Conservation (phyloP, 1,140 invertebrate species). For the Drosophila repletoides region DNA sequence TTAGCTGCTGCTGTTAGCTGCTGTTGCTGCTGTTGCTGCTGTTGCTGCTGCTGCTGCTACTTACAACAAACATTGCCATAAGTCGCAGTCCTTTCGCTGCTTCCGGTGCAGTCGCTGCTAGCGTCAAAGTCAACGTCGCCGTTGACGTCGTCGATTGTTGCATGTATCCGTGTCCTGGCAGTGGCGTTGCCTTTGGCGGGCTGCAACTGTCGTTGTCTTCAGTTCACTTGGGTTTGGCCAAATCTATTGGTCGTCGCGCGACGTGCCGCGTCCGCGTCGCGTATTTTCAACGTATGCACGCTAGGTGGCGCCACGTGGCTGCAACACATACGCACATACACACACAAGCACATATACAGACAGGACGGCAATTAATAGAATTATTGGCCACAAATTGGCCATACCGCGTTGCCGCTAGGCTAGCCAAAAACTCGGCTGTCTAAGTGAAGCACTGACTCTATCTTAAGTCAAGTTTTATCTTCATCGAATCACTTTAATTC, state of each 20-base stretch:
- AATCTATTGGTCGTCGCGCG: conserved; percentile 73
- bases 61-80: no score
- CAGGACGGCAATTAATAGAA: neutral
- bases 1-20: conserved; percentile 43
- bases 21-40: conserved; percentile 33
- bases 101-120: conserved; percentile 34
- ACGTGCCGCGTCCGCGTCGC: conserved; percentile 53
- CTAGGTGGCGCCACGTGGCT: conserved; percentile 54
- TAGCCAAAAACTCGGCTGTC: neutral
- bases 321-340: neutral
- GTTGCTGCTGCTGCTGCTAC: conserved; percentile 8
- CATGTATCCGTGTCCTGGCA: conserved; percentile 62
- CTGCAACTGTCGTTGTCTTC: conserved; percentile 74
- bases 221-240: conserved; percentile 72
- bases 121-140: conserved; percentile 11
- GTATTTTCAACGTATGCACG: conserved; percentile 20
- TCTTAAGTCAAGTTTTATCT: no score
- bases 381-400: neutral
- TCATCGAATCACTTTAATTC: no score
- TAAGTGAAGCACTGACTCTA: neutral
- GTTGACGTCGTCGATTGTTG: conserved; percentile 57
- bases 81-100: conserved; percentile 55
- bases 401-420: neutral
- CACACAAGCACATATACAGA: conserved; percentile 1
- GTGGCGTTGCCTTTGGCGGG: conserved; percentile 63